phyloP scores from a whole-genome alignment of 1,140 invertebrate genomes.

The Papilio polytes region DNA sequence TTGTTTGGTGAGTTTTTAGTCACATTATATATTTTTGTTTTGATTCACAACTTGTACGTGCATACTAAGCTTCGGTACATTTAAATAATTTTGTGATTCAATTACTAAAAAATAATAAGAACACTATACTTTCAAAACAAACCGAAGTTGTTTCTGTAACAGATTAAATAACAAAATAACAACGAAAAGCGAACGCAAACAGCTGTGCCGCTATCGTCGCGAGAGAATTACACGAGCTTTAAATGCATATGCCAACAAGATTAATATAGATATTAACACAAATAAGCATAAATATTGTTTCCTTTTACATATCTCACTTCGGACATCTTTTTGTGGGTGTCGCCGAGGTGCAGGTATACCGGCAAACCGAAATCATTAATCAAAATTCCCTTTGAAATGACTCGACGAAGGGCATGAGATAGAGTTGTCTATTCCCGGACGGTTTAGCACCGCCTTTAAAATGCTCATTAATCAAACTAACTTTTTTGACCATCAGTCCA shows the following conservation, averaged over 20 bases:
- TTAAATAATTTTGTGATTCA: background rate
- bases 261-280: constrained; percentile 75
- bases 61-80: background rate
- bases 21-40: background rate
- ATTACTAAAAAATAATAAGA: constrained; percentile 6
- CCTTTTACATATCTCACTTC: constrained; percentile 54
- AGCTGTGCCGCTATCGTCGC: constrained; percentile 51
- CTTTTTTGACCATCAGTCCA: constrained; percentile 4
- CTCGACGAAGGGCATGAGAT: constrained; percentile 63
- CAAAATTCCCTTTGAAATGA: constrained; percentile 69
- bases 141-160: constrained; percentile 20
- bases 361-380: constrained; percentile 67
- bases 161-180: constrained; percentile 54
- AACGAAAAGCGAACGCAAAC: constrained; percentile 65
- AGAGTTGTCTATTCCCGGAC: constrained; percentile 61
- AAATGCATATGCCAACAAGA: constrained; percentile 59
- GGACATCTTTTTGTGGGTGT: constrained; percentile 68
- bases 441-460: constrained; percentile 63
- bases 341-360: constrained; percentile 72
- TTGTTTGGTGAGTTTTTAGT: constrained; percentile 45
- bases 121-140: constrained; percentile 33
- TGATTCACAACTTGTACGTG: background rate
- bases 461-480: constrained; percentile 44
- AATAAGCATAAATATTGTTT: constrained; percentile 67
- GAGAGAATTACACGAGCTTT: constrained; percentile 47